Evolutionary conservation across 1,140 invertebrate genomes (phyloP).

Genomic region (Heterodera schachtii): DNA sequence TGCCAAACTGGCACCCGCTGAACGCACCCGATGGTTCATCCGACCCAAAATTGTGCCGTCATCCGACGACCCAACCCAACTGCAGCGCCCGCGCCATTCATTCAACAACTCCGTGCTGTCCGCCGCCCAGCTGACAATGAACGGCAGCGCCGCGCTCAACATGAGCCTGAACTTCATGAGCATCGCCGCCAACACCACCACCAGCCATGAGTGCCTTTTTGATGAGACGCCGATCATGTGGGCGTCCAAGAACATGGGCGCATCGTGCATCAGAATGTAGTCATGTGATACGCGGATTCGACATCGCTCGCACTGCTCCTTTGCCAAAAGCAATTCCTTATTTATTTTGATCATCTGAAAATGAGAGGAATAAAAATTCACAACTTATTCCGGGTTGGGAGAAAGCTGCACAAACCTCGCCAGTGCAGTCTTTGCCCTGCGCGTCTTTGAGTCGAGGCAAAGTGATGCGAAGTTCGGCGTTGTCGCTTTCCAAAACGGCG

Average conservation of each 20-base stretch:
- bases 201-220: too few relatives aligned
- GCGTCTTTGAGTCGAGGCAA: background rate
- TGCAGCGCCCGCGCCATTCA: too few relatives aligned
- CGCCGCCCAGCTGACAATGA: too few relatives aligned
- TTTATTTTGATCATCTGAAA: constrained; percentile 4
- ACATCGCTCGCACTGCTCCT: background rate
- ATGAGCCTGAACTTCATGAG: too few relatives aligned
- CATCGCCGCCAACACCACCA: too few relatives aligned
- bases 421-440: constrained; percentile 1
- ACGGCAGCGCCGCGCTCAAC: too few relatives aligned
- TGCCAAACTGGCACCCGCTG: background rate
- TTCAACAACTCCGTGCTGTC: too few relatives aligned
- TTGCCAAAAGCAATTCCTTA: background rate
- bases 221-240: too few relatives aligned
- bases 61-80: too few relatives aligned
- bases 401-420: background rate
- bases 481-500: background rate
- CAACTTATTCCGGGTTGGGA: background rate
- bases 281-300: too few relatives aligned
- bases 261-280: too few relatives aligned
- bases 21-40: background rate
- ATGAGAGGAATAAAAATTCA: background rate
- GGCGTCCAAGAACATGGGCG: too few relatives aligned
- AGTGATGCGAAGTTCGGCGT: background rate
- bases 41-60: background rate